Percentiles rank a stretch among this genome's conserved stretches.
These are phyloP conservation scores for Zaprionus gabonicus DNA, from an alignment of 1,140 invertebrate genomes.

Conservation along the genomic window DNA sequence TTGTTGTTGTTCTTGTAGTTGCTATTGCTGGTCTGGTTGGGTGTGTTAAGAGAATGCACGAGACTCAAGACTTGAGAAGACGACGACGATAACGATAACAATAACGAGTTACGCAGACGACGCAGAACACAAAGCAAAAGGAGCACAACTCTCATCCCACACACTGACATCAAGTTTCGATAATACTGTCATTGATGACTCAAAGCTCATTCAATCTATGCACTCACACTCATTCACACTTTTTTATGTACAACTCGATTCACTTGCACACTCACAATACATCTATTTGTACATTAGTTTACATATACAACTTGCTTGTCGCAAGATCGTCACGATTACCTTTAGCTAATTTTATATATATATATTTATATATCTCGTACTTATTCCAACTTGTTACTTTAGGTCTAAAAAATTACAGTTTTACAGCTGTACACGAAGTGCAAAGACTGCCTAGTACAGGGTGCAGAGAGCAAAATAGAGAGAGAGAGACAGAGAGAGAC, in stretches of 20 bases:
- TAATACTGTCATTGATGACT: neutral
- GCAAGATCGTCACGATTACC: constrained; percentile 48
- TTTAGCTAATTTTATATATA: constrained; percentile 55
- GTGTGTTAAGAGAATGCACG: constrained; percentile 24
- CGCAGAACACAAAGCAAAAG: constrained; percentile 20
- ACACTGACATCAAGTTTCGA: constrained; percentile 7
- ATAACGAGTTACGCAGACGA: constrained; percentile 18
- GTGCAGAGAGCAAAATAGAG: constrained; percentile 30
- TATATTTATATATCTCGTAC: constrained; percentile 13
- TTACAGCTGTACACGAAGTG: constrained; percentile 68
- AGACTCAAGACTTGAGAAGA: constrained; percentile 2
- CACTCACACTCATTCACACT: constrained; percentile 26
- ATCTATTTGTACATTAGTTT: constrained; percentile 72
- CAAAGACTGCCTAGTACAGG: constrained; percentile 55
- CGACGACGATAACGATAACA: constrained; percentile 11
- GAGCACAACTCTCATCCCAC: constrained; percentile 5
- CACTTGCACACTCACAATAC: constrained; percentile 40
- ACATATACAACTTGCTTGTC: constrained; percentile 54
- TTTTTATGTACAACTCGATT: constrained; percentile 22
- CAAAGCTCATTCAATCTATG: neutral
- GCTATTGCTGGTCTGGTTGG: constrained; percentile 16
- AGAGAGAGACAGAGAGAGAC: constrained; percentile 11
- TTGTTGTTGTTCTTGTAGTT: constrained; percentile 3
- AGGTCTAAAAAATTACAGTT: constrained; percentile 62
- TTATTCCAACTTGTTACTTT: constrained; percentile 24